Conservation (phyloP, 2,797 vertebrate genomes). For the Sebastes diaconus region DNA sequence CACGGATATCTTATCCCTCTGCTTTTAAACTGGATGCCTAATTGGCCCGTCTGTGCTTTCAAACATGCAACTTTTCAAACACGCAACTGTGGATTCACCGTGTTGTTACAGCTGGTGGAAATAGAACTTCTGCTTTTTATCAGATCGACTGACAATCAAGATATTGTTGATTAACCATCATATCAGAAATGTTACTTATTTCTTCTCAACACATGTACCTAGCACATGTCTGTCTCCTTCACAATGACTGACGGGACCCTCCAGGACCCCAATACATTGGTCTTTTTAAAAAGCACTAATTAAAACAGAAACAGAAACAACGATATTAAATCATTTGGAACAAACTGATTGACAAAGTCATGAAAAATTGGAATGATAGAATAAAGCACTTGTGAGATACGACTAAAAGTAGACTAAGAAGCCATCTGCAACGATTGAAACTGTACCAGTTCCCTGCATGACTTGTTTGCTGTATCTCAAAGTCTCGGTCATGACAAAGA, state of each 20-base stretch:
- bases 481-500: neutral
- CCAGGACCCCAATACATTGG: too few species aligned
- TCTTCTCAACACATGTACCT: too few species aligned
- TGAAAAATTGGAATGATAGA: too few species aligned
- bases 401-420: neutral
- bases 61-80: neutral
- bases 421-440: neutral
- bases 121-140: neutral
- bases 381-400: neutral
- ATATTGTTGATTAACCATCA: neutral
- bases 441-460: neutral
- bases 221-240: too few species aligned
- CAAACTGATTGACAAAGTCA: too few species aligned
- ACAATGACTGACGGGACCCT: too few species aligned
- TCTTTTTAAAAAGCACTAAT: too few species aligned
- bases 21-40: conserved; percentile 56
- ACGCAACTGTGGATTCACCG: neutral
- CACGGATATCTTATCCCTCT: conserved; percentile 51
- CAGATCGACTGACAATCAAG: neutral
- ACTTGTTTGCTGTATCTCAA: neutral
- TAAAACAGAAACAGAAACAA: too few species aligned
- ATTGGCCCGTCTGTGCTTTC: conserved; percentile 51
- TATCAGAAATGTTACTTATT: too few species aligned
- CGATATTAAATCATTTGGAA: too few species aligned
- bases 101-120: neutral